A percentile compares a stretch with the other conserved stretches of the same genome.
These are phyloP conservation scores for Odontophorus gujanensis DNA, from an alignment of 2,113 vertebrate species.

Conservation along the genomic window DNA sequence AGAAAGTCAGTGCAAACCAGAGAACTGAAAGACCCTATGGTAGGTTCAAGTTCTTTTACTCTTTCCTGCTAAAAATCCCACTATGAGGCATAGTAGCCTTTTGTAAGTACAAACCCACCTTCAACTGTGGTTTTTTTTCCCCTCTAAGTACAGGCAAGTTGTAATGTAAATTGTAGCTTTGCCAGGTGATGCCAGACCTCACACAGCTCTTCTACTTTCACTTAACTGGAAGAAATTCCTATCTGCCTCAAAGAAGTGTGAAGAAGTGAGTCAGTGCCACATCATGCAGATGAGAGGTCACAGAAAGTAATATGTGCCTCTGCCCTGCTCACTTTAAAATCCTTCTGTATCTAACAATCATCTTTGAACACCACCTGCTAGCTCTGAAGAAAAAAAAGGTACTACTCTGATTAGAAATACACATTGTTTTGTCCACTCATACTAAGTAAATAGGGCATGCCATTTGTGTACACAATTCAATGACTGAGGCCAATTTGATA, in stretches of 20 bases:
- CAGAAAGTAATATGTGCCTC: background rate
- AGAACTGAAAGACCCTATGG: background rate
- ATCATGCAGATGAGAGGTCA: background rate
- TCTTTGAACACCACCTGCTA: background rate
- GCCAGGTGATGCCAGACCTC: background rate
- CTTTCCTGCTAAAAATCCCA: background rate
- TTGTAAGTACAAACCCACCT: background rate
- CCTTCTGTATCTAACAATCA: background rate
- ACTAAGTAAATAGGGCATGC: background rate
- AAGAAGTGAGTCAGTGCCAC: background rate
- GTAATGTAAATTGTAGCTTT: background rate
- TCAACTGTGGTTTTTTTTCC: background rate
- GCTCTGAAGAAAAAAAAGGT: background rate
- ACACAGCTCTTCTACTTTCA: background rate
- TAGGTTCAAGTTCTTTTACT: background rate
- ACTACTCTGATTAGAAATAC: background rate
- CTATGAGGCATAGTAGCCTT: background rate
- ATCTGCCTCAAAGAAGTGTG: background rate
- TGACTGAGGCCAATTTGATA: background rate
- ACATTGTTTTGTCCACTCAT: background rate
- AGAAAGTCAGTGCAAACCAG: background rate
- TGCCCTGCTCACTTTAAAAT: background rate
- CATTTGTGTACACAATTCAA: background rate
- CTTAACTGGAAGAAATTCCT: background rate
- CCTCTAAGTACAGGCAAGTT: background rate